Conservation (phyloP, 2,888 invertebrate species). For the Ephialtes manifestator region DNA sequence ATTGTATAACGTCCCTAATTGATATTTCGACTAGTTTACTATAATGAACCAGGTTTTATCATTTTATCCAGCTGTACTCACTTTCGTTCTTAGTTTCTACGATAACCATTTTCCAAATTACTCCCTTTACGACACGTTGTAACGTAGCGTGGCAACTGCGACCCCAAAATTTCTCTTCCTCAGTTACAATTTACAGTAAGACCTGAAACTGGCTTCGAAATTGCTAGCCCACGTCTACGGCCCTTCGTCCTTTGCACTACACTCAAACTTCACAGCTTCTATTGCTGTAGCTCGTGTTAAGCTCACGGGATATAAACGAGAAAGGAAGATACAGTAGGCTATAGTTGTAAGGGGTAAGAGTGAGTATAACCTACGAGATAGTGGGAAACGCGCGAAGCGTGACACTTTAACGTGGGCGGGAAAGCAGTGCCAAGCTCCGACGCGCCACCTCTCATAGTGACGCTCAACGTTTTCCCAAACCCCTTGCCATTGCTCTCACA, state of each 20-base stretch:
- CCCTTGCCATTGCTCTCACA: conserved; percentile 35
- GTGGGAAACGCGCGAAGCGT: conserved; percentile 37
- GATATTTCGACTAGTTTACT: background rate
- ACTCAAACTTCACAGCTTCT: conserved; percentile 36
- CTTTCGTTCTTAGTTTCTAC: conserved; percentile 11
- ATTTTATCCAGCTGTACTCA: background rate
- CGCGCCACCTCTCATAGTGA: background rate
- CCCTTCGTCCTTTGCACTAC: conserved; percentile 3
- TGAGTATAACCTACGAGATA: conserved; percentile 26
- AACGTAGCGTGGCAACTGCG: conserved; percentile 10
- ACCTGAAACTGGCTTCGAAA: conserved; percentile 42
- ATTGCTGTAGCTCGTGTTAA: conserved; percentile 18
- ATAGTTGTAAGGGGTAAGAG: conserved; percentile 14
- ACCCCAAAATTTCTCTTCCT: conserved; percentile 21
- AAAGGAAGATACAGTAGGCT: conserved; percentile 27
- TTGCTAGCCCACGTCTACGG: conserved; percentile 23
- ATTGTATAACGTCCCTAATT: background rate
- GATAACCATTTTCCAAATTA: conserved; percentile 11
- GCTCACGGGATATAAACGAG: conserved; percentile 19
- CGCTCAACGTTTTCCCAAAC: conserved; percentile 11
- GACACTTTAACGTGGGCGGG: conserved; percentile 45
- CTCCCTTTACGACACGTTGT: conserved; percentile 15
- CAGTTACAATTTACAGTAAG: conserved; percentile 28
- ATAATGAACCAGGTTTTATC: background rate
- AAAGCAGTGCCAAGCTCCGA: conserved; percentile 20